A percentile compares a stretch with the other conserved stretches of the same genome.
Conservation (phyloP, 1,140 invertebrate species). For the Littorina saxatilis region DNA sequence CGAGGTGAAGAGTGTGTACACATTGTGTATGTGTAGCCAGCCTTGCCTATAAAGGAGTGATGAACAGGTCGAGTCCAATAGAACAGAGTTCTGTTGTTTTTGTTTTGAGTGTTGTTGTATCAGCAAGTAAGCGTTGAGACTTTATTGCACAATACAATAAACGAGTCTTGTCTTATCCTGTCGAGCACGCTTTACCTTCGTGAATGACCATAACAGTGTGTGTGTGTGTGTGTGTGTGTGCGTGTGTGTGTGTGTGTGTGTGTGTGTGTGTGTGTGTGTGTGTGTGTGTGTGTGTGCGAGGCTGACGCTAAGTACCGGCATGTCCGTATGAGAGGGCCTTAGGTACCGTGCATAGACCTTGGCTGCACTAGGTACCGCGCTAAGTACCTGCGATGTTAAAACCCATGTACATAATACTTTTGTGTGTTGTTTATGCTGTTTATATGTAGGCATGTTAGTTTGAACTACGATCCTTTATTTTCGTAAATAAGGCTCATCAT, state of each 20-base stretch:
- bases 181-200: neutral
- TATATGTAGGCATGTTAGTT: neutral
- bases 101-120: too few species aligned
- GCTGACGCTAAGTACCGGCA: neutral
- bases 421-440: neutral
- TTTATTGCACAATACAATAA: neutral
- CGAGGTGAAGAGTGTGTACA: too few species aligned
- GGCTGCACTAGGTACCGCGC: neutral
- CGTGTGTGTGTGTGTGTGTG: neutral
- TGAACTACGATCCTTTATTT: neutral
- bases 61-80: too few species aligned
- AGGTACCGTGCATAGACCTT: too few species aligned
- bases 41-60: neutral
- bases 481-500: too few species aligned
- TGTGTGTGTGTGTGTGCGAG: conserved; percentile 8
- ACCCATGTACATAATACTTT: neutral
- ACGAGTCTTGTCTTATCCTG: neutral
- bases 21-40: too few species aligned
- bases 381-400: neutral
- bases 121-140: neutral
- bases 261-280: conserved; percentile 23
- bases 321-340: too few species aligned
- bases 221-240: neutral
- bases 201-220: neutral
- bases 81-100: too few species aligned